Base-by-base conservation (phyloP, 2,888 invertebrate species). In the Mongoloraphidia duomilia region DNA sequence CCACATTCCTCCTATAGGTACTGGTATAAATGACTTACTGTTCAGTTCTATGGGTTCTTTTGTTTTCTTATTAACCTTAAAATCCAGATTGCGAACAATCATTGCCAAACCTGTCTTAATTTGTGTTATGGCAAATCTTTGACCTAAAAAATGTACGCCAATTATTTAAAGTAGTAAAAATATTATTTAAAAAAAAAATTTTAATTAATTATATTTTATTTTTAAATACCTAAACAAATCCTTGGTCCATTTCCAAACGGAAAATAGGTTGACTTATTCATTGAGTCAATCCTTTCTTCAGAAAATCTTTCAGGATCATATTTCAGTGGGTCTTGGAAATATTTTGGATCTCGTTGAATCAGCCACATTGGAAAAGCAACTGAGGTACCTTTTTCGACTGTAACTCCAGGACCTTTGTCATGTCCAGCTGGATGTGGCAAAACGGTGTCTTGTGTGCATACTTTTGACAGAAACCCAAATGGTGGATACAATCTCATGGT, bases 1-100 rank as follows among this genome's bases (percentile, higher is more conserved):
- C 35, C 58, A 50, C 46, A 62, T 43, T 34, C 43, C 43, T 9
- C 43, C 43, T 43, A 26, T 43, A 11, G 43, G 34, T 3, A 9
- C 10, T 34, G 34, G 10, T 17, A 43, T 26, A 34, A 43, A 43
- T 11, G 43, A 13, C 9, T 9, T 33, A 9, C 33, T 26, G 9
- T 26, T 9, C 6, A 12, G 26, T 43, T 43, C 26, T 33, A 43
- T 11, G 5, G 43, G 43, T 43, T 33, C 34, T 34, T 14, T 13
- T 12, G 43, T 43, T 17, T 34, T 17, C 12, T 14, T 10, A 43
- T 43, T 17, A 2, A 43, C 26, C n/a, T 9, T 17, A 6, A 43
- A 12, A 11, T 13, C 33, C 10, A 17, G 34, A 17, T 43, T 43
- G 8, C 10, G 11, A 9, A 43, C 34, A 11, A 43, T 43, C 9